Evolutionary conservation across 1,140 invertebrate species (phyloP).

Genomic region (Cydia amplana): DNA sequence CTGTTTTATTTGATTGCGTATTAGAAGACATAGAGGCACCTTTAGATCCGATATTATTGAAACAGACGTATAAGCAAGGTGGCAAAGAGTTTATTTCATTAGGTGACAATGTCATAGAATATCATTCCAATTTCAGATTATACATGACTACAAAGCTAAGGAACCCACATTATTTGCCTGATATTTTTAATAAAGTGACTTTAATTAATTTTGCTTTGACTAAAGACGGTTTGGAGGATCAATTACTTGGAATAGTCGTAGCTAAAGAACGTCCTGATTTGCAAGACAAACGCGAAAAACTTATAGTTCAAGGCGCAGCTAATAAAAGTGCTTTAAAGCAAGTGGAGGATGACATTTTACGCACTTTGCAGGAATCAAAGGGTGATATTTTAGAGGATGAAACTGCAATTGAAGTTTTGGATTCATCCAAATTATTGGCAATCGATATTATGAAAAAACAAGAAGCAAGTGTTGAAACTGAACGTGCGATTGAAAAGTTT

Average conservation of each 20-base stretch:
- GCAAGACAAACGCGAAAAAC: conserved; percentile 91
- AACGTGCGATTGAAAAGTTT: conserved; percentile 88
- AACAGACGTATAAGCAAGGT: conserved; percentile 90
- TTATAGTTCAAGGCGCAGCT: conserved; percentile 91
- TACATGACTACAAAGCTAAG: conserved; percentile 94
- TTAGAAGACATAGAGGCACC: conserved; percentile 92
- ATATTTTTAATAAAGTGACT: conserved; percentile 94
- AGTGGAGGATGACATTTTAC: conserved; percentile 94
- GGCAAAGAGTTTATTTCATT: conserved; percentile 89
- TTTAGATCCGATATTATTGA: conserved; percentile 90
- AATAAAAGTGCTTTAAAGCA: conserved; percentile 91
- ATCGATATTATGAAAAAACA: conserved; percentile 92
- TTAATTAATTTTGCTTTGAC: conserved; percentile 96
- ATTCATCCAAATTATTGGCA: conserved; percentile 92
- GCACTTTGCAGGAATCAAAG: conserved; percentile 89
- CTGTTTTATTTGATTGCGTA: conserved; percentile 91
- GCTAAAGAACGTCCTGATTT: conserved; percentile 94
- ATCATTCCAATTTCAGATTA: conserved; percentile 88
- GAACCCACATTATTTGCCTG: conserved; percentile 95
- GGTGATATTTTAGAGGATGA: conserved; percentile 97
- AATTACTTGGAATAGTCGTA: conserved; percentile 94
- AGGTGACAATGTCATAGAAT: conserved; percentile 91
- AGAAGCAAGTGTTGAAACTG: conserved; percentile 85
- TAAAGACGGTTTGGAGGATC: conserved; percentile 93
- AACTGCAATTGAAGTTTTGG: conserved; percentile 91